A percentile compares a stretch with the other conserved stretches of the same genome.
Conservation (phyloP, 2,888 invertebrate species). For the Abscondita cerata region DNA sequence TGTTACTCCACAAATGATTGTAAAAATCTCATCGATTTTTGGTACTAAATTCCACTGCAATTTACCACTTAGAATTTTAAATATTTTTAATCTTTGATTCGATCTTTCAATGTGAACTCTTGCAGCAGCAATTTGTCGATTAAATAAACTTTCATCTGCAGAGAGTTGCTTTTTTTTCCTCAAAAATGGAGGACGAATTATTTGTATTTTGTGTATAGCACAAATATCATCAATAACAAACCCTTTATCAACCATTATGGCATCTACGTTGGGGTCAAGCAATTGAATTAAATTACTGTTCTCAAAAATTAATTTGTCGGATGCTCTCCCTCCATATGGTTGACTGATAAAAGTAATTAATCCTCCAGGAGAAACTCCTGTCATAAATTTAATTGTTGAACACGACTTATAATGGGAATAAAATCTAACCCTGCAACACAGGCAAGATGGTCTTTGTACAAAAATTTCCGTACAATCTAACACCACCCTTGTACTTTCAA, state of each 20-base stretch:
- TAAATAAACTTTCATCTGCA: background rate
- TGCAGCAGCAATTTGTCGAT: no score
- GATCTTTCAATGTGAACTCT: no score
- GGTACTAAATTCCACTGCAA: background rate
- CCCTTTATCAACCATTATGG: background rate
- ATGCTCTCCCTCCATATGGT: background rate
- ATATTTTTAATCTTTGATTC: no score
- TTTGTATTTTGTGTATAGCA: background rate
- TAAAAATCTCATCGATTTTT: background rate
- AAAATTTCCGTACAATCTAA: background rate
- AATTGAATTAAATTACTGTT: background rate
- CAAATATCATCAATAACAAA: background rate
- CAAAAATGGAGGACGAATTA: no score
- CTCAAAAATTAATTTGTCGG: background rate
- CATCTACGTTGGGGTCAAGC: background rate
- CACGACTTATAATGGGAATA: slow-evolving; percentile 24
- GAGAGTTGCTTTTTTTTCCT: no score
- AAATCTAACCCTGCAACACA: background rate
- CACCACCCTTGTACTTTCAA: background rate
- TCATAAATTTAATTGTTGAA: background rate
- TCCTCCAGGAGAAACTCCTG: background rate
- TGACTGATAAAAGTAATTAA: background rate
- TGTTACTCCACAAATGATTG: background rate
- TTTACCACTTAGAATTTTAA: slow-evolving; percentile 1
- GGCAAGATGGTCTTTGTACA: background rate